Conservation (phyloP, 2,797 vertebrate species). For the Melanotaenia maccullochi region DNA sequence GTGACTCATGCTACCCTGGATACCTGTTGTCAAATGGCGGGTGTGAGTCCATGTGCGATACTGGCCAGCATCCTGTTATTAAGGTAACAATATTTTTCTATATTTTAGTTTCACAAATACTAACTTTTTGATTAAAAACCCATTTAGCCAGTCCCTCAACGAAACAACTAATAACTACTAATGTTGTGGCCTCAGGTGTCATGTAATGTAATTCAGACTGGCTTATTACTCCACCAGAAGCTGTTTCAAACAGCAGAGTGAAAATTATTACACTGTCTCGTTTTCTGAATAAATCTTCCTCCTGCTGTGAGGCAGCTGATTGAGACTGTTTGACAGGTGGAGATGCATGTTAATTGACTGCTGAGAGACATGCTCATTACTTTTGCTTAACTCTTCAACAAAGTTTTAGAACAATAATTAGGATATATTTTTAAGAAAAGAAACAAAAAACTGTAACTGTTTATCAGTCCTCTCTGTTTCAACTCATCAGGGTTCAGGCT, state of each 20-base stretch:
- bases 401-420: background rate
- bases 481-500: conserved; percentile 72
- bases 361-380: conserved; percentile 12
- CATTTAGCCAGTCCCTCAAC: conserved; percentile 6
- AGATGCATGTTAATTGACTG: conserved; percentile 48
- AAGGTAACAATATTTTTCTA: conserved; percentile 75
- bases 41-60: conserved; percentile 84
- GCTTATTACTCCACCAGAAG: conserved; percentile 49
- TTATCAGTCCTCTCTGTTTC: background rate
- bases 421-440: background rate
- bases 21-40: conserved; percentile 80
- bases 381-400: conserved; percentile 18
- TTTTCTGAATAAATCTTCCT: conserved; percentile 55
- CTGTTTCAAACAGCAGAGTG: conserved; percentile 49
- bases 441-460: background rate
- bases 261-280: conserved; percentile 52
- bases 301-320: conserved; percentile 44
- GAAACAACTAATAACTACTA: conserved; percentile 46
- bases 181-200: conserved; percentile 58
- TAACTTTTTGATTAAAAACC: conserved; percentile 32
- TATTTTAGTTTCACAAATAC: conserved; percentile 39
- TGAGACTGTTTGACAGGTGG: conserved; percentile 45
- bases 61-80: conserved; percentile 83
- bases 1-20: conserved; percentile 88
- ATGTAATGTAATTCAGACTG: conserved; percentile 48